phyloP scores from a whole-genome alignment of 2,888 invertebrate species.

The Melangyna quadrimaculata region DNA sequence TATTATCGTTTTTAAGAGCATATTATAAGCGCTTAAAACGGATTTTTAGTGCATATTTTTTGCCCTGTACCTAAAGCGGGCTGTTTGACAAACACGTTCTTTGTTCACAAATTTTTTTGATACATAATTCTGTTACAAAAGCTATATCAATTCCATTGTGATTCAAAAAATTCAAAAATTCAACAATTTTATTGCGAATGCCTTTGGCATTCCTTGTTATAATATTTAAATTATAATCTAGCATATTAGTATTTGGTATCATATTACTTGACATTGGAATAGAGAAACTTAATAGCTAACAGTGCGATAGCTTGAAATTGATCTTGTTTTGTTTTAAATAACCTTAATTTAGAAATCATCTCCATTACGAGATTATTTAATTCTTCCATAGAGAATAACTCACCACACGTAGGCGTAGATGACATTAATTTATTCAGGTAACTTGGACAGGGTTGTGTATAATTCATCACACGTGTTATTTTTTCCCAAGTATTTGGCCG shows the following conservation, averaged over 20 bases:
- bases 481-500: neutral
- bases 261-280: slow-evolving; percentile 13
- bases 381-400: no score
- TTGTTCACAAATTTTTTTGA: no score
- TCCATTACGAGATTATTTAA: slow-evolving; percentile 28
- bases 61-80: no score
- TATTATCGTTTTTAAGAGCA: no score
- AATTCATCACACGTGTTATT: neutral
- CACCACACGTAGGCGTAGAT: neutral
- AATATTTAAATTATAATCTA: slow-evolving; percentile 30
- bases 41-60: no score
- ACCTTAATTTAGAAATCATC: slow-evolving; percentile 15
- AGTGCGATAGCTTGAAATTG: slow-evolving; percentile 38
- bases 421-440: neutral
- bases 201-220: slow-evolving; percentile 40
- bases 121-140: neutral
- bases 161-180: slow-evolving; percentile 27
- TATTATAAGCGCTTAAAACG: no score
- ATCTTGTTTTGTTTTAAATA: slow-evolving; percentile 8
- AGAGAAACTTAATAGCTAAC: slow-evolving; percentile 33
- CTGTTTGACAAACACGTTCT: no score
- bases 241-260: neutral
- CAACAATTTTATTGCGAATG: slow-evolving; percentile 9
- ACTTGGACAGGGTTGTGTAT: neutral
- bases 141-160: slow-evolving; percentile 11